Conservation (phyloP, 2,113 vertebrate species). For the Coracopsis vasa region DNA sequence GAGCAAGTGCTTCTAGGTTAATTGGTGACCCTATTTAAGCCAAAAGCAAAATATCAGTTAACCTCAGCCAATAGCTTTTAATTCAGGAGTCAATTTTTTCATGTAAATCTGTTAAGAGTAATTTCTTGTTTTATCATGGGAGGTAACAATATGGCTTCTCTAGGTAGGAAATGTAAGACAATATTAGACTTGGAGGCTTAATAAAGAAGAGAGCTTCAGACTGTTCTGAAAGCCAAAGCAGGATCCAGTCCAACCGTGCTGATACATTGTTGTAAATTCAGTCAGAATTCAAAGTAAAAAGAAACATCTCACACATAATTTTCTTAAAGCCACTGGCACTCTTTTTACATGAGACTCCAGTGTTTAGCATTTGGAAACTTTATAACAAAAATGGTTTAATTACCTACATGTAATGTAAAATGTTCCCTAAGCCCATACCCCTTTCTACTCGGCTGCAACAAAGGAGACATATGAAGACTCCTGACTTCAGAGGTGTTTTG, state of each 20-base stretch:
- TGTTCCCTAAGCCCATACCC: background rate
- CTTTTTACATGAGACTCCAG: background rate
- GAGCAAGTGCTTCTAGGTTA: background rate
- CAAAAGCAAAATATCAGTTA: background rate
- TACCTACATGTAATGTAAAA: background rate
- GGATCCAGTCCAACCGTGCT: background rate
- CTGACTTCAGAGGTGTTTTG: background rate
- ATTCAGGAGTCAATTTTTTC: background rate
- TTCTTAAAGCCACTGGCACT: background rate
- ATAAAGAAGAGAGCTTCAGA: background rate
- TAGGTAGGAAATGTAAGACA: background rate
- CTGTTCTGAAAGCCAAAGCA: background rate
- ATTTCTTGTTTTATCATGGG: background rate
- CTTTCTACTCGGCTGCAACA: background rate
- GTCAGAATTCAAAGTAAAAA: background rate
- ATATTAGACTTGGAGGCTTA: background rate
- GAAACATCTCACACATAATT: background rate
- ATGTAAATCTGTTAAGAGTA: background rate
- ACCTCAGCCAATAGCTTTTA: background rate
- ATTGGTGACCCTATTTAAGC: background rate
- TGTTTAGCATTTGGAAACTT: background rate
- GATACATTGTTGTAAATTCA: background rate
- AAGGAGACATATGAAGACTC: background rate
- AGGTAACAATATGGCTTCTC: background rate
- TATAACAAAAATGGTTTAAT: background rate